Evolutionary conservation across 35 echinoderm and acorn worm species (phyloP).

Genomic region (Heliocidaris erythrogramma): DNA sequence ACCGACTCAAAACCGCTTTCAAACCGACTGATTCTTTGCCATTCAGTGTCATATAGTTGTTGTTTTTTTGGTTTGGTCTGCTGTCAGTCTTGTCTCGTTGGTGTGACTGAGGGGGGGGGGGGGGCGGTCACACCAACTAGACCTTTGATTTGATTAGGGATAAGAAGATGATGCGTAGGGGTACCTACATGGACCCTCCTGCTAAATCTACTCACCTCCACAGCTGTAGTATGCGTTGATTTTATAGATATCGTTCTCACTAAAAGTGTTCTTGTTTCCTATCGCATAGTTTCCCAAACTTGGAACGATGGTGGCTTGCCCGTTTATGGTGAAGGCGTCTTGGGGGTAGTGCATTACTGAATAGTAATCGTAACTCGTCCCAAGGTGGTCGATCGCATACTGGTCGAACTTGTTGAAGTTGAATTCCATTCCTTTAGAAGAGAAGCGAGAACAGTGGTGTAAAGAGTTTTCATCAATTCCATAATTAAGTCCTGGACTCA

Average conservation of each 20-base stretch:
- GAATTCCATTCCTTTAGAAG: slow-evolving; percentile 58
- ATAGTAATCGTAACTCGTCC: slow-evolving; percentile 77
- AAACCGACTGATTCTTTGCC: no score
- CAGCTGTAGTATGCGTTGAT: slow-evolving; percentile 87
- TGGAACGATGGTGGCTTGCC: slow-evolving; percentile 62
- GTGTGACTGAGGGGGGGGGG: no score
- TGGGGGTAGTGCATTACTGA: slow-evolving; percentile 94
- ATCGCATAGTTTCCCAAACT: slow-evolving; percentile 44
- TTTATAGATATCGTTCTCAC: slow-evolving; percentile 70
- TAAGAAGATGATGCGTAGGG: no score
- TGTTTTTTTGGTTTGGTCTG: no score
- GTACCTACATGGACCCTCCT: no score
- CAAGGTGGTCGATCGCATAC: slow-evolving; percentile 58
- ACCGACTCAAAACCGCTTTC: no score
- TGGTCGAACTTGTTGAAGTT: slow-evolving; percentile 76
- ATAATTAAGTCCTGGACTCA: background rate
- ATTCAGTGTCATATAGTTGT: no score
- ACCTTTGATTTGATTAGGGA: no score
- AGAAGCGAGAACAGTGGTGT: background rate
- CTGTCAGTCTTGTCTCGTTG: no score
- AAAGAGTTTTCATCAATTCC: no score
- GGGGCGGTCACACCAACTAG: no score
- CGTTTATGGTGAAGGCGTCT: slow-evolving; percentile 73
- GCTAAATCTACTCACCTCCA: background rate
- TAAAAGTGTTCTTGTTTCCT: slow-evolving; percentile 77